A percentile compares a stretch with the other conserved stretches of the same genome.
These are phyloP conservation scores for Lerema accius DNA, from an alignment of 1,140 invertebrate genomes.

Conservation along the genomic window DNA sequence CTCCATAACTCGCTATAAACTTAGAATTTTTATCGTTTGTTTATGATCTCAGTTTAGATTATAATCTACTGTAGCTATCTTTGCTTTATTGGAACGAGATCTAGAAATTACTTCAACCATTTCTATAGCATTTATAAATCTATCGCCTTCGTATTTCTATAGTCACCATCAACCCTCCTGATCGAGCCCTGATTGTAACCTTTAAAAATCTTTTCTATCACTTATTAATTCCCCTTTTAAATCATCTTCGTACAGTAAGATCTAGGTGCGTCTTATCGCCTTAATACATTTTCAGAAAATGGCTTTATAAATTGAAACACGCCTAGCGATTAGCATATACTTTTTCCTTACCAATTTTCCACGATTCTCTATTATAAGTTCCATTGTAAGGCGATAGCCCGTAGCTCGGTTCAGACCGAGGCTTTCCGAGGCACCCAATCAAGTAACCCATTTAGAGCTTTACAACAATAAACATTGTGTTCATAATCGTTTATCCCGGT, in stretches of 20 bases:
- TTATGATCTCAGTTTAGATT: no score
- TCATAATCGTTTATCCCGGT: conserved; percentile 55
- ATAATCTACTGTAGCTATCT: no score
- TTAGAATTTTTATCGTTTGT: no score
- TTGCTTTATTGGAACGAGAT: no score
- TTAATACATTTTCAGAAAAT: conserved; percentile 11
- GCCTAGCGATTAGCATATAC: conserved; percentile 37
- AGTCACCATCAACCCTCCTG: not conserved
- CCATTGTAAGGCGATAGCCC: conserved; percentile 72
- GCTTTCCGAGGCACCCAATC: conserved; percentile 54
- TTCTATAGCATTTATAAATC: no score
- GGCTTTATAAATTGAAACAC: conserved; percentile 23
- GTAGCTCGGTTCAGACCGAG: conserved; percentile 63
- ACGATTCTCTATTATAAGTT: conserved; percentile 74
- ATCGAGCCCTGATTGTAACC: no score
- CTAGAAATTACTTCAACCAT: no score
- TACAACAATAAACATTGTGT: conserved; percentile 47
- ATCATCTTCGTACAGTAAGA: not conserved
- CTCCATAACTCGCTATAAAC: not conserved
- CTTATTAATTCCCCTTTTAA: not conserved
- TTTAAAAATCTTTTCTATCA: not conserved
- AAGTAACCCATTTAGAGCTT: conserved; percentile 52
- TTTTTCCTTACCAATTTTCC: conserved; percentile 66
- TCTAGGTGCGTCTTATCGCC: not conserved
- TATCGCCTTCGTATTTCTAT: not conserved